phyloP scores from a whole-genome alignment of 2,113 vertebrate species.

The Genyomyrus donnyi region DNA sequence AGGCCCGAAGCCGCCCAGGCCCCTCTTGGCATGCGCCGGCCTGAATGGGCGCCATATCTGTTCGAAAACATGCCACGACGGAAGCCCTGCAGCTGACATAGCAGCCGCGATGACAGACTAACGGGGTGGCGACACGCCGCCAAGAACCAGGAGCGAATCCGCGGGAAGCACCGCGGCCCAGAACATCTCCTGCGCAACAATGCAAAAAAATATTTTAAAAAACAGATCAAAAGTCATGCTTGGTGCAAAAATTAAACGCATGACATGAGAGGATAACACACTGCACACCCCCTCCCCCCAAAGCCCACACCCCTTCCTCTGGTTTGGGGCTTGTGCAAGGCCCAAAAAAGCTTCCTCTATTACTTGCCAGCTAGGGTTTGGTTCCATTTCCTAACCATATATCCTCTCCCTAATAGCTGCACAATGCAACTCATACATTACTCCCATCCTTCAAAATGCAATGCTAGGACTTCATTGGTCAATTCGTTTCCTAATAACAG shows the following conservation, averaged over 20 bases:
- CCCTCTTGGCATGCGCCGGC: not conserved
- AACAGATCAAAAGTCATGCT: not conserved
- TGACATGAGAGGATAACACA: not conserved
- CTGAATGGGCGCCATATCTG: not conserved
- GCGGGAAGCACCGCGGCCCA: not conserved
- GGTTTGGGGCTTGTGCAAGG: not conserved
- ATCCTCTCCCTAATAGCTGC: not conserved
- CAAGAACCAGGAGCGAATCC: not conserved
- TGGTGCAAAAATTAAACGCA: not conserved
- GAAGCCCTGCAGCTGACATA: not conserved
- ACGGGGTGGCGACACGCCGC: not conserved
- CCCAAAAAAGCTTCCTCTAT: not conserved
- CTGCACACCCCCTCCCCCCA: not conserved
- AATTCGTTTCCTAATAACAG: not conserved
- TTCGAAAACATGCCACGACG: not conserved
- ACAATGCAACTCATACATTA: not conserved
- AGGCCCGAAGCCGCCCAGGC: not conserved
- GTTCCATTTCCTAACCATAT: not conserved
- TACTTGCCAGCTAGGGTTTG: not conserved
- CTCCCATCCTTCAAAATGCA: not conserved
- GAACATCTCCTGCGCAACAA: not conserved
- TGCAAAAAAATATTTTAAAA: not conserved
- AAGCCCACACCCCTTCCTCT: not conserved
- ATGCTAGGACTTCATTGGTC: not conserved
- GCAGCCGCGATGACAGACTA: not conserved